Evolutionary conservation across 2,888 invertebrate genomes (phyloP).

Genomic region (Stenichneumon culpator): DNA sequence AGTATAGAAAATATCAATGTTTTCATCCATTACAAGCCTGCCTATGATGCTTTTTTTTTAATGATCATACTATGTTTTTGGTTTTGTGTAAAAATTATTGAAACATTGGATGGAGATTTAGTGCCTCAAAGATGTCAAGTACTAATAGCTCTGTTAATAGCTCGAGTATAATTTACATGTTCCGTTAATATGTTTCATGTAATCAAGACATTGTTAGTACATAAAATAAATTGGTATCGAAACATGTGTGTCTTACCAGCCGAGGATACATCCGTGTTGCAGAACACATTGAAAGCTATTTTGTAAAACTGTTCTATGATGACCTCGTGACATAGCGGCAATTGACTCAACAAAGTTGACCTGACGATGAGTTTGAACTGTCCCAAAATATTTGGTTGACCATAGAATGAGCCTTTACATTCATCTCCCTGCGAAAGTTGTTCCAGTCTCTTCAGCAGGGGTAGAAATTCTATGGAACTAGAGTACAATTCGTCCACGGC

Average conservation of each 20-base stretch:
- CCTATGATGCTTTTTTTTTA: too few species aligned
- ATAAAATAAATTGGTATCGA: background rate
- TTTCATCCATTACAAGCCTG: too few species aligned
- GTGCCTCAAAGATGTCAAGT: too few species aligned
- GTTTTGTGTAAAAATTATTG: too few species aligned
- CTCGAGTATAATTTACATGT: too few species aligned
- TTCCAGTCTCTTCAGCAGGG: slow-evolving; percentile 87
- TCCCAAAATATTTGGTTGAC: slow-evolving; percentile 86
- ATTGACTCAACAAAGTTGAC: slow-evolving; percentile 89
- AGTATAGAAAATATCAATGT: too few species aligned
- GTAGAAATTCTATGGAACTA: slow-evolving; percentile 86
- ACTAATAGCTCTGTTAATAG: too few species aligned
- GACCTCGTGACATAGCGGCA: slow-evolving; percentile 90
- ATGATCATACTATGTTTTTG: too few species aligned
- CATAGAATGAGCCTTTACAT: slow-evolving; percentile 82
- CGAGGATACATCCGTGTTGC: slow-evolving; percentile 79
- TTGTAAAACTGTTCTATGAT: slow-evolving; percentile 92
- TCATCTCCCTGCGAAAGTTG: slow-evolving; percentile 81
- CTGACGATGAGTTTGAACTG: slow-evolving; percentile 89
- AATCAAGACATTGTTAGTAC: too few species aligned
- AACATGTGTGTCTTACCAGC: slow-evolving; percentile 71
- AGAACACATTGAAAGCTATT: slow-evolving; percentile 91
- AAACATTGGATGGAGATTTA: too few species aligned
- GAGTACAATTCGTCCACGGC: slow-evolving; percentile 89
- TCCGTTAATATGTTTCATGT: too few species aligned